These are phyloP conservation scores for Rhopilema esculentum DNA, from an alignment of 30 jellyfish, hydroid and myxozoan genomes.

Conservation along the genomic window DNA sequence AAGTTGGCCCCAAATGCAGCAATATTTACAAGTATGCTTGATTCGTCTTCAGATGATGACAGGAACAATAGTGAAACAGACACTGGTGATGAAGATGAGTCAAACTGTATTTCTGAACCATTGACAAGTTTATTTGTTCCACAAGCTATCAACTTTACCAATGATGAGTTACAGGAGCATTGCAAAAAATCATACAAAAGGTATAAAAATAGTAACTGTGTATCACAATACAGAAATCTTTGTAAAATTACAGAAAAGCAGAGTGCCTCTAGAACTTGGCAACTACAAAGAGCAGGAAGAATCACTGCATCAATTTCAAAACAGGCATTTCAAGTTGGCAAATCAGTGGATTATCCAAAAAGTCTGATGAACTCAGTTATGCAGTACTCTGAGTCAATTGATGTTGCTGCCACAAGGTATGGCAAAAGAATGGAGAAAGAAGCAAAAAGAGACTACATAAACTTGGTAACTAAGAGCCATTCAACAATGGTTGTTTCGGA, in stretches of 20 bases:
- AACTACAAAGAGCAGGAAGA: too few species aligned
- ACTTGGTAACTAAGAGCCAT: neutral
- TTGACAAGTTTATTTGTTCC: too few species aligned
- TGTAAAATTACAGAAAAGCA: slow-evolving; percentile 40
- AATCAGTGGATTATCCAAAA: slow-evolving; percentile 8
- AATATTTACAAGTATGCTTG: too few species aligned
- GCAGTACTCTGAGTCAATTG: slow-evolving; percentile 30
- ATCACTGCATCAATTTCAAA: too few species aligned
- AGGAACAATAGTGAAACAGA: too few species aligned
- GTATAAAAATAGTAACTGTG: slow-evolving; percentile 3
- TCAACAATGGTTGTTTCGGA: slow-evolving; percentile 2
- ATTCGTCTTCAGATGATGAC: too few species aligned
- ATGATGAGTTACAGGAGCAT: too few species aligned
- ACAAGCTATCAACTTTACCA: too few species aligned
- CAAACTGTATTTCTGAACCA: too few species aligned
- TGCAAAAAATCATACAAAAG: slow-evolving; percentile 2
- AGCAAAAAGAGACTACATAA: neutral
- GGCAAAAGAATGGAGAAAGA: slow-evolving; percentile 12
- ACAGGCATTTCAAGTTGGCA: too few species aligned
- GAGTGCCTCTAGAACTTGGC: too few species aligned
- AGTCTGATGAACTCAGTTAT: slow-evolving; percentile 4
- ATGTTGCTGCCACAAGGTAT: slow-evolving; percentile 36
- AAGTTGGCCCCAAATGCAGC: slow-evolving; percentile 22
- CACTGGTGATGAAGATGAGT: too few species aligned
- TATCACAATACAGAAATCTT: slow-evolving; percentile 6